Conservation (phyloP, 2,888 invertebrate species). For the Agapostemon virescens region DNA sequence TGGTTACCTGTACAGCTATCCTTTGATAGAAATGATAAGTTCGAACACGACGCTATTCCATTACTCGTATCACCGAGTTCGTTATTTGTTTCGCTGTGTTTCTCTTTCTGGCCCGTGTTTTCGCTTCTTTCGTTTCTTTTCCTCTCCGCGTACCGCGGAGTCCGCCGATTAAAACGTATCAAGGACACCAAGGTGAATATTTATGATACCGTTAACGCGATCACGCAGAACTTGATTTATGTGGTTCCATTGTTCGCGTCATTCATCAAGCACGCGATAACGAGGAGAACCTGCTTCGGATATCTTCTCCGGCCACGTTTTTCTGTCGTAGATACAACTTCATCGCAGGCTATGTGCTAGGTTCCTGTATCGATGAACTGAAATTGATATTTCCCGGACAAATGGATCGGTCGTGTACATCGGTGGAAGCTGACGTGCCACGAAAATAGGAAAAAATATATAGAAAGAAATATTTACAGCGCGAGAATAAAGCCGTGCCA, state of each 20-base stretch:
- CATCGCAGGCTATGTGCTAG: constrained; percentile 29
- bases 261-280: constrained; percentile 54
- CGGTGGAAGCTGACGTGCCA: constrained; percentile 40
- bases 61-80: constrained; percentile 25
- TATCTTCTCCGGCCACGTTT: constrained; percentile 39
- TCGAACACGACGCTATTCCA: constrained; percentile 21
- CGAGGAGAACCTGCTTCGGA: constrained; percentile 34
- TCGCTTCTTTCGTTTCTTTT: neutral
- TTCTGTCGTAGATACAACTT: constrained; percentile 30
- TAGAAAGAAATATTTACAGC: constrained; percentile 4
- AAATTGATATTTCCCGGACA: constrained; percentile 47
- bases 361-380: constrained; percentile 33
- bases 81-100: constrained; percentile 12
- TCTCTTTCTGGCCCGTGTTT: neutral
- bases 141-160: neutral
- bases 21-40: constrained; percentile 18
- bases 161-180: constrained; percentile 45
- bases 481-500: neutral
- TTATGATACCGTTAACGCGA: constrained; percentile 54
- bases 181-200: constrained; percentile 48
- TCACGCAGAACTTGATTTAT: constrained; percentile 54
- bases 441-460: constrained; percentile 6
- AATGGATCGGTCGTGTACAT: constrained; percentile 40
- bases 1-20: constrained; percentile 10
- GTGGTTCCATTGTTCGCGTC: constrained; percentile 47